Conservation (phyloP, 2,113 vertebrate species). For the Chamaea fasciata region DNA sequence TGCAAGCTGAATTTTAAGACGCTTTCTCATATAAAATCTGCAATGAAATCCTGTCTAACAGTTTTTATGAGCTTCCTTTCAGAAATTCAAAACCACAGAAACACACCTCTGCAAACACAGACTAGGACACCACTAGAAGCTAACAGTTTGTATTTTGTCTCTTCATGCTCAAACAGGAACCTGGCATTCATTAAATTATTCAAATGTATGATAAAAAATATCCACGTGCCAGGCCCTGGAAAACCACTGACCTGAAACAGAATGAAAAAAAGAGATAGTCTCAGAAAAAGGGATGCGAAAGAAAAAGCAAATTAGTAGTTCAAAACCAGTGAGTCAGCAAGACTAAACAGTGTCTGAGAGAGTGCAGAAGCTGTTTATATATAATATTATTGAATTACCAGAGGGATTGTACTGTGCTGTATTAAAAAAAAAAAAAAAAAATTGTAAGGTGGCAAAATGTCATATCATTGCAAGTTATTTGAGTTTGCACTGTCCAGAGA, state of each 20-base stretch:
- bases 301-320: background rate
- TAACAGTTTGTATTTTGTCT: background rate
- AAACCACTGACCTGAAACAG: background rate
- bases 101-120: background rate
- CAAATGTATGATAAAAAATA: background rate
- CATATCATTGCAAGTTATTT: background rate
- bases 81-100: background rate
- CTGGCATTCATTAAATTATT: background rate
- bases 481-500: background rate
- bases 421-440: background rate
- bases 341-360: background rate
- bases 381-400: background rate
- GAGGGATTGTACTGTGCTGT: background rate
- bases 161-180: background rate
- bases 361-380: background rate
- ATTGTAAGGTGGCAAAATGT: background rate
- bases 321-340: background rate
- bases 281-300: background rate
- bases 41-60: background rate
- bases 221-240: background rate
- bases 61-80: background rate
- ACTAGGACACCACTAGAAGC: background rate
- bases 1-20: background rate
- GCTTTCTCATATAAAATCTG: background rate
- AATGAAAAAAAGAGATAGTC: background rate